Evolutionary conservation across 2,113 vertebrate species (phyloP).

Genomic region (Monopterus albus): DNA sequence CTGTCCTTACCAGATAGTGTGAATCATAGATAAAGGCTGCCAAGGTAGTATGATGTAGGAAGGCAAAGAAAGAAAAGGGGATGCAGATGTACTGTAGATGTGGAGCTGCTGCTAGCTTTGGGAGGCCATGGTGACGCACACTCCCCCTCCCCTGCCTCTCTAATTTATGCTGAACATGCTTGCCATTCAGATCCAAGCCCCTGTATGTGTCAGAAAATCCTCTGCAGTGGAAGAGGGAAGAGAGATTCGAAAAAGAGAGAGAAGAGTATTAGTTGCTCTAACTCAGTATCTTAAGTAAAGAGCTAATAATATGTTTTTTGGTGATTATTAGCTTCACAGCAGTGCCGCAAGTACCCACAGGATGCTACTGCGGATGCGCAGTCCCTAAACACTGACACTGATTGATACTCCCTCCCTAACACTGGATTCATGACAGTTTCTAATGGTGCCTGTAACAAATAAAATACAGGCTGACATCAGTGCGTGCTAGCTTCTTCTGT

Average conservation of each 20-base stretch:
- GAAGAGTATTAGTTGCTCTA: neutral
- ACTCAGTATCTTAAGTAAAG: neutral
- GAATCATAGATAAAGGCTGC: constrained; percentile 48
- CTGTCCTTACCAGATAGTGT: neutral
- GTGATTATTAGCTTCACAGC: neutral
- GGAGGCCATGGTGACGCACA: constrained; percentile 57
- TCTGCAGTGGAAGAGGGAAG: constrained; percentile 29
- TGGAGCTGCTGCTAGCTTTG: constrained; percentile 30
- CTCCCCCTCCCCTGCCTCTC: neutral
- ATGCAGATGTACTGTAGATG: neutral
- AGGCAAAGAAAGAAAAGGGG: neutral
- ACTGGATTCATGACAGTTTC: constrained; percentile 44
- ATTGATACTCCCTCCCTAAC: constrained; percentile 20
- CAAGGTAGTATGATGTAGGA: constrained; percentile 9
- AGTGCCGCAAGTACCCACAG: neutral
- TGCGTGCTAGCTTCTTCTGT: constrained; percentile 31
- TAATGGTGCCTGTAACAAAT: constrained; percentile 73
- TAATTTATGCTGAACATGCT: constrained; percentile 51
- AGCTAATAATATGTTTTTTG: neutral
- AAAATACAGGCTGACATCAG: constrained; percentile 49
- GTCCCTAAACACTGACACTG: constrained; percentile 10
- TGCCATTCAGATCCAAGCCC: constrained; percentile 58
- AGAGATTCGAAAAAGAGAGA: neutral
- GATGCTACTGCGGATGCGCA: neutral
- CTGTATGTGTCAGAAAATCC: constrained; percentile 43